Evolutionary conservation across 2,113 vertebrate genomes (phyloP), one percentile per base, ranked within the genome.

Genomic region (Scomber japonicus): DNA sequence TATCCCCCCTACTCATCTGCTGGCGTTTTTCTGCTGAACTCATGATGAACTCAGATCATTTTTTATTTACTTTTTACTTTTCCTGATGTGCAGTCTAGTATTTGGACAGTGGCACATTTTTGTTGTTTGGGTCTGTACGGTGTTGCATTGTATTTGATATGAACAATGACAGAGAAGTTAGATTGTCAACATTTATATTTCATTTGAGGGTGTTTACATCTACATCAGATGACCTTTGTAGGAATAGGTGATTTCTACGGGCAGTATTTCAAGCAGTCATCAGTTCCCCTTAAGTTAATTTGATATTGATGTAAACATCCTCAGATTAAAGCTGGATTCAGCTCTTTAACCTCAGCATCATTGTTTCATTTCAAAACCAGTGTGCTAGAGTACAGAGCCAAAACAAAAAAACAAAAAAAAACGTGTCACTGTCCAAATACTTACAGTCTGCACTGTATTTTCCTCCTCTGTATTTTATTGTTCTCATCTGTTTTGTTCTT

Each of bases 21-120:
- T 80, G 67, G 76, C 40, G 60, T 83, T 85, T 40, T 63, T 61
- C 61, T 27, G 30, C 67, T 93, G 84, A 94, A 93, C 90, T 93
- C 46, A 0, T 11, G 48, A 51, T 92, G 86, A 94, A 92, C 91
- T 88, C 54, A 30, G 61, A 55, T 57, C 68, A 51, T 10, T 31
- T 75, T 57, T n/a, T 71, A 79, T 89, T 79, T 88, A 85, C 82
- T 91, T 27, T 27, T 27, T 80, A 65, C 62, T 73, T 84, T 82
- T 85, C 86, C 21, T 75, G 46, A 48, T 49, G 17, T 59, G 50
- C 30, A 51, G 46, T 68, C 13, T 11, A 1, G 80, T 45, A 17
- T 73, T 35, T 40, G 35, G 65, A 44, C 31, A 55, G 21, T 35
- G 27, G 70, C 49, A 64, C 56, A 51, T 61, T 59, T 53, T 49